Percentiles rank a stretch among this genome's conserved stretches.
Evolutionary conservation across 2,113 vertebrate genomes (phyloP).

Genomic region (Tiliqua scincoides): DNA sequence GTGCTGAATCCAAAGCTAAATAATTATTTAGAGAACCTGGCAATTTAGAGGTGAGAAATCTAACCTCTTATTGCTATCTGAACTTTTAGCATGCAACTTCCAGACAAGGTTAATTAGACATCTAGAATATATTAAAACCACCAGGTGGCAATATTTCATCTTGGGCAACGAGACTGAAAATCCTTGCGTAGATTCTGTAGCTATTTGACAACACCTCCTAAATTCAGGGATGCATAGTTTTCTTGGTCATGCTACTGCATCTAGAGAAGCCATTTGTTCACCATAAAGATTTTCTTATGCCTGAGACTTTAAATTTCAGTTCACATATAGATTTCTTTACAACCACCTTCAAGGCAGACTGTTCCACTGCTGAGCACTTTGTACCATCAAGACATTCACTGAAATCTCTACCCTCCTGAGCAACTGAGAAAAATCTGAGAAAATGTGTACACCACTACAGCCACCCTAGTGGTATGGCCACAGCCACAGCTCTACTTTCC

Average conservation of each 20-base stretch:
- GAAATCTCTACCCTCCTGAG: too few species aligned
- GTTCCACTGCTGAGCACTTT: too few species aligned
- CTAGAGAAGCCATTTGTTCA: not conserved
- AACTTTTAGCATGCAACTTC: conserved; percentile 1
- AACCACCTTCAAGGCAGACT: too few species aligned
- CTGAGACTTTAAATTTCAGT: not conserved
- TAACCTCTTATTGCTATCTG: not conserved
- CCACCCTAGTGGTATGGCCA: too few species aligned
- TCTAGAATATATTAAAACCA: conserved; percentile 5
- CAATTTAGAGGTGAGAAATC: not conserved
- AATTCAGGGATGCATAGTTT: not conserved
- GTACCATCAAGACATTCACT: too few species aligned
- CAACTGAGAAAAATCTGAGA: too few species aligned
- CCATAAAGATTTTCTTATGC: not conserved
- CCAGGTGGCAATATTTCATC: conserved; percentile 20
- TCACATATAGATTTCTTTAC: not conserved
- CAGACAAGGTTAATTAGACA: not conserved
- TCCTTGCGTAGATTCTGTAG: not conserved
- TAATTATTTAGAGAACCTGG: not conserved
- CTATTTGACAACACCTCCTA: not conserved
- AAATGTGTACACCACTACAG: too few species aligned
- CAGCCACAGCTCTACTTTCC: too few species aligned
- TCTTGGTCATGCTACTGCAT: not conserved
- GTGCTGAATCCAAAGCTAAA: not conserved
- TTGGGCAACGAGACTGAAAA: conserved; percentile 2